phyloP scores from a whole-genome alignment of 53 echinoderm and acorn worm species.

The Paracentrotus lividus region DNA sequence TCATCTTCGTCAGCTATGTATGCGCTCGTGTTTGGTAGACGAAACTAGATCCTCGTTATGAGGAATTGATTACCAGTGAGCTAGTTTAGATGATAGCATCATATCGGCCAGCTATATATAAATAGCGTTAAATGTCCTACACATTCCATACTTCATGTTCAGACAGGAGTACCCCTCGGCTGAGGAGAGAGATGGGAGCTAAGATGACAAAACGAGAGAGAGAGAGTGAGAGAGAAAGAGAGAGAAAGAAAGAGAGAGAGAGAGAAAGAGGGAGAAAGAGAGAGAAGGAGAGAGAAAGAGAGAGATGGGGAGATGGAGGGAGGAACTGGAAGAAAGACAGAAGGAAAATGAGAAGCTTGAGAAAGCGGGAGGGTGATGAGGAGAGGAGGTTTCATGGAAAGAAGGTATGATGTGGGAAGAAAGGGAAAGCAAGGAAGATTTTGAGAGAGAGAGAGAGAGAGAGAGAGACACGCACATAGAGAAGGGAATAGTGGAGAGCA shows the following conservation, averaged over 20 bases:
- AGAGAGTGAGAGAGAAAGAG: not conserved
- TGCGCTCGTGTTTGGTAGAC: slow-evolving; percentile 37
- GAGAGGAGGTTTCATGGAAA: not conserved
- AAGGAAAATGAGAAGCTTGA: not conserved
- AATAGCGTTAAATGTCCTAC: slow-evolving; percentile 62
- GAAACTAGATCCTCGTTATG: slow-evolving; percentile 57
- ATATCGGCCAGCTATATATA: slow-evolving; percentile 60
- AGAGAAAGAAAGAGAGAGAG: not conserved
- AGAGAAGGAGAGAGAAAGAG: not conserved
- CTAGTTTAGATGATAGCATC: slow-evolving; percentile 54
- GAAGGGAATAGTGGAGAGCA: not conserved
- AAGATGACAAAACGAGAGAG: not conserved
- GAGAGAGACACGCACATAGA: not conserved
- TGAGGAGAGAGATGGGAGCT: not conserved
- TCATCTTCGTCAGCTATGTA: slow-evolving; percentile 36
- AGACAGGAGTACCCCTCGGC: slow-evolving; percentile 45
- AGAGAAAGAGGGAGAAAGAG: not conserved
- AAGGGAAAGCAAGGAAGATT: not conserved
- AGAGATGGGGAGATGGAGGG: not conserved
- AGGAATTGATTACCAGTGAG: slow-evolving; percentile 55
- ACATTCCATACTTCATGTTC: slow-evolving; percentile 56
- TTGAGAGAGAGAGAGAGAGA: not conserved
- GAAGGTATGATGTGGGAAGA: not conserved
- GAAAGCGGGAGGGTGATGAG: not conserved
- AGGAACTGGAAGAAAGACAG: not conserved